Evolutionary conservation across 2,113 vertebrate genomes (phyloP).

Genomic region (Phylloscopus whistleri): DNA sequence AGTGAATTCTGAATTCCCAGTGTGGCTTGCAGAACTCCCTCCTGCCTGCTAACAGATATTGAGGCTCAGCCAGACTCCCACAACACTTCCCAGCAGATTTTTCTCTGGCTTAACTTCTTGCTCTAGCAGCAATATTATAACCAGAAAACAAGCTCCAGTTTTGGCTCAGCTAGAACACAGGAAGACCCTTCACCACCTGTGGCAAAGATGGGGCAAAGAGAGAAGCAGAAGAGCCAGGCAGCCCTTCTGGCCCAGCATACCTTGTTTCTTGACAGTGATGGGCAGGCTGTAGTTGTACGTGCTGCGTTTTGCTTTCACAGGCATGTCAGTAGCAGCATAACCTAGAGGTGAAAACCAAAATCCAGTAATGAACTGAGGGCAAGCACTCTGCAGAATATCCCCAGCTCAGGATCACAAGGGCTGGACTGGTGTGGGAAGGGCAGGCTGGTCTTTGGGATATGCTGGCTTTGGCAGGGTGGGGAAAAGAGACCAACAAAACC

Average conservation of each 20-base stretch:
- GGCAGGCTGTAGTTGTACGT: slow-evolving; percentile 90
- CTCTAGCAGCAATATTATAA: not conserved
- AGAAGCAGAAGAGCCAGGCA: not conserved
- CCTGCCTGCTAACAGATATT: not conserved
- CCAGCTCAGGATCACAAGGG: not conserved
- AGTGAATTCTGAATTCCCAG: not conserved
- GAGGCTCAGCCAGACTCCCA: not conserved
- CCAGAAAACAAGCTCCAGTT: not conserved
- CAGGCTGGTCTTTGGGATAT: not conserved
- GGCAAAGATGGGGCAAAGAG: not conserved
- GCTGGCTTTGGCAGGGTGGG: not conserved
- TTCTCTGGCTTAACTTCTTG: not conserved
- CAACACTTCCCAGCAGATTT: not conserved
- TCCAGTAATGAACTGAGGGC: not conserved
- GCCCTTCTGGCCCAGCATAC: slow-evolving; percentile 62
- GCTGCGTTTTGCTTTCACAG: slow-evolving; percentile 93
- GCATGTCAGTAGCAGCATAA: slow-evolving; percentile 82
- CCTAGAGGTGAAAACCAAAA: slow-evolving; percentile 65
- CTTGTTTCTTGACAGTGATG: slow-evolving; percentile 87
- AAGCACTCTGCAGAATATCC: not conserved
- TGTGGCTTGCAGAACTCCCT: not conserved
- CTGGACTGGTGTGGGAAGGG: not conserved
- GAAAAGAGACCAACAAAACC: not conserved
- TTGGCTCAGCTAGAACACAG: not conserved
- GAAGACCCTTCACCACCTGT: not conserved